A percentile compares a stretch with the other conserved stretches of the same genome.
Evolutionary conservation across 1,140 invertebrate genomes (phyloP).

Genomic region (Macrocentrus cingulum): DNA sequence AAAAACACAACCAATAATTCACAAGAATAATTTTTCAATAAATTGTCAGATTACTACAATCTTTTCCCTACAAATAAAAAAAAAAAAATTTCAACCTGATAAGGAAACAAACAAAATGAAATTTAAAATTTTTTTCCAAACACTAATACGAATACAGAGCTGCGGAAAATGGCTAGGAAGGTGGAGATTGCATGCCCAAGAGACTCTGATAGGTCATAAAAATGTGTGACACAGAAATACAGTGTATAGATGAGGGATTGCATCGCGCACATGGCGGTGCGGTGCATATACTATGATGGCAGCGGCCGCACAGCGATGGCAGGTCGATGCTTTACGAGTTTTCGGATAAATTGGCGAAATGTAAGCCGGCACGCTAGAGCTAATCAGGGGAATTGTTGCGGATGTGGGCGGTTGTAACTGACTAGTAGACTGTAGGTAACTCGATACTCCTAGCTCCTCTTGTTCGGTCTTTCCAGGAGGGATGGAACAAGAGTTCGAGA

Average conservation of each 20-base stretch:
- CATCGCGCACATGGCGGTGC: slow-evolving; percentile 37
- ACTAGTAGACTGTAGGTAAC: slow-evolving; percentile 43
- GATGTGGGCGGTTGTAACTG: slow-evolving; percentile 48
- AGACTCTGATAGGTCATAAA: background rate
- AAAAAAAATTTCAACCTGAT: too few species aligned
- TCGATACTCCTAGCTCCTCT: slow-evolving; percentile 33
- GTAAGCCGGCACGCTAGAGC: slow-evolving; percentile 37
- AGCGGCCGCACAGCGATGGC: slow-evolving; percentile 23
- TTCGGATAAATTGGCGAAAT: slow-evolving; percentile 53
- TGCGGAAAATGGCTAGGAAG: slow-evolving; percentile 4
- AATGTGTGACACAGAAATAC: slow-evolving; percentile 6
- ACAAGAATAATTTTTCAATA: too few species aligned
- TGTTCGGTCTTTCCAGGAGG: slow-evolving; percentile 25
- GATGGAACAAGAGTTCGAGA: slow-evolving; percentile 24
- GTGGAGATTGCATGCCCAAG: background rate
- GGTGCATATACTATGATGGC: slow-evolving; percentile 16
- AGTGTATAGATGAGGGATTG: slow-evolving; percentile 30
- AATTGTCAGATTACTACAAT: too few species aligned
- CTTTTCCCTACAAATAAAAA: too few species aligned
- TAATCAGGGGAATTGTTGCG: slow-evolving; percentile 55
- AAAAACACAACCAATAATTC: too few species aligned
- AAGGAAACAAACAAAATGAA: too few species aligned
- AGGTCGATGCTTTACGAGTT: slow-evolving; percentile 44
- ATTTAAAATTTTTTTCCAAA: too few species aligned
- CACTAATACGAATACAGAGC: too few species aligned